Base-by-base conservation (phyloP, 2,888 invertebrate genomes). In the Melipona bicolor region DNA sequence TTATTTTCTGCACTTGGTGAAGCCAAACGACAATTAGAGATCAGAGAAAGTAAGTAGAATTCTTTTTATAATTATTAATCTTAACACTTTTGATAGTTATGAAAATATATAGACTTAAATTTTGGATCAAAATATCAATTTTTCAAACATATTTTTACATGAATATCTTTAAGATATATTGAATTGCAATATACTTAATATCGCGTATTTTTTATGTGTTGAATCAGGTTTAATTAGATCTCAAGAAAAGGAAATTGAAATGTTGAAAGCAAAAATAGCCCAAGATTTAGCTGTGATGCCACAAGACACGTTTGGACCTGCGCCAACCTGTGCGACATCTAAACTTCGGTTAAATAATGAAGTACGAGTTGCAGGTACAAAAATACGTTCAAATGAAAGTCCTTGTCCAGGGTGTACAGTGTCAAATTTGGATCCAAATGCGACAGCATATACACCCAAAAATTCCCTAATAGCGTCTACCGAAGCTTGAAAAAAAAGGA, bases 1-100 rank as follows among this genome's bases (percentile, higher is more conserved):
- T 96, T 99, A 93, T 99, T 99, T 95, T 98, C 98, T 88, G 99
- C 99, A 88, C 97, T 99, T 75, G 99, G 99, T 59, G 99, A 98
- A 94, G 98, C 98, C 88, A 98, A 98, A 95, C 96, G 98, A 78
- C 97, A 98, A 95, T 96, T 98, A 92, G 97, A 97, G 95, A 97
- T 98, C 94, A 96, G 97, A 95, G 98, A 98, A 92, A 96, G 98
- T 98, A 95, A 95, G 96, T 95, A 77, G 54, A 43, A 52, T 32
- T 74, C 11, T 2, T 54, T 73, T 50, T 73, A 21, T n/a, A 64
- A 24, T 72, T 70, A 17, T 54, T 49, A 27, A 49, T 62, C n/a
- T 77, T 9, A 11, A 36, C 11, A 1, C 9, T n/a, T 56, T 70
- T 77, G 5, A 24, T n/a, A 56, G 59, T 24, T 21, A 59, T 17